Evolutionary conservation across 92 coral and sea anemone species (phyloP).

Genomic region (Montipora capitata): DNA sequence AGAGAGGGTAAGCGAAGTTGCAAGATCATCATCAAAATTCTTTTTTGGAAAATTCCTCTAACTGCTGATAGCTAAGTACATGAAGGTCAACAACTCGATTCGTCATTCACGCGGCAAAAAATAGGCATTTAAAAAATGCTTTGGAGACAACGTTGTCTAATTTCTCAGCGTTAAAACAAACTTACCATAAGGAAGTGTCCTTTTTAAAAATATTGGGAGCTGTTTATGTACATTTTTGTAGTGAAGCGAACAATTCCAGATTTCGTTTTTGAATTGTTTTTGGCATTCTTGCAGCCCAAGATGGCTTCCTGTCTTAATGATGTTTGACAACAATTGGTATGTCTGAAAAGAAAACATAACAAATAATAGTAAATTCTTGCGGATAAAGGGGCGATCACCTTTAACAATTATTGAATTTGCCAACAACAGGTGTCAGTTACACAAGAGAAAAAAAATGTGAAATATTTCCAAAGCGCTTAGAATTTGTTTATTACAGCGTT

Average conservation of each 20-base stretch:
- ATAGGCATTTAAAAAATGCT: neutral
- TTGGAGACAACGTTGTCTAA: neutral
- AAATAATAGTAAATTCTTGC: neutral
- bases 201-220: slow-evolving; percentile 77
- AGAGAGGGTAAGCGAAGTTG: no score
- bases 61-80: no score
- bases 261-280: slow-evolving; percentile 74
- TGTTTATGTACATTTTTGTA: slow-evolving; percentile 31
- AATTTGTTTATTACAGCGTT: neutral
- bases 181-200: slow-evolving; percentile 80
- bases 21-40: no score
- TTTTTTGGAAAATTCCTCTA: no score
- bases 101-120: no score
- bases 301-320: slow-evolving; percentile 76
- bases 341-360: slow-evolving; percentile 1
- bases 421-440: slow-evolving; percentile 36
- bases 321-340: slow-evolving; percentile 36
- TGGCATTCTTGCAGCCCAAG: slow-evolving; percentile 79
- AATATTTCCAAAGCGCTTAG: neutral
- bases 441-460: neutral
- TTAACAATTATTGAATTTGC: slow-evolving; percentile 35
- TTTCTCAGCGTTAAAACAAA: neutral
- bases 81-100: no score
- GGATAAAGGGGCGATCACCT: slow-evolving; percentile 19
- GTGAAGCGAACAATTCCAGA: slow-evolving; percentile 81